phyloP scores from a whole-genome alignment of 2,888 invertebrate genomes.

The Sesia bembeciformis region DNA sequence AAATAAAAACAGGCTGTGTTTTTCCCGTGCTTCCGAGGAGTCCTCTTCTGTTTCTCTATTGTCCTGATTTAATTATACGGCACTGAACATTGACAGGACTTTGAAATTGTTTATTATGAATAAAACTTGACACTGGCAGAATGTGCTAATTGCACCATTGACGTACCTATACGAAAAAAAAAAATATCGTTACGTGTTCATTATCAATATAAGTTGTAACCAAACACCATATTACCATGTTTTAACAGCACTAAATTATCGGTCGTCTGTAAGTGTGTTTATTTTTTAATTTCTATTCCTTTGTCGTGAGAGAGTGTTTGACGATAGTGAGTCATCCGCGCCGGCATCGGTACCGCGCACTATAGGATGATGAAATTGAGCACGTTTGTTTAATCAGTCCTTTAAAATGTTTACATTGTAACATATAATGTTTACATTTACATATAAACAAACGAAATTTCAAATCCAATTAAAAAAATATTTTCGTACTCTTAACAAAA shows the following conservation, averaged over 20 bases:
- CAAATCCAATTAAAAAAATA: too few species aligned
- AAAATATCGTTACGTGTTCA: too few species aligned
- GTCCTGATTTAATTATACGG: too few species aligned
- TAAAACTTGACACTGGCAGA: too few species aligned
- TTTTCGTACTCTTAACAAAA: too few species aligned
- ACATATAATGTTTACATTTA: not conserved
- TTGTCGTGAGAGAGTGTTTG: conserved; percentile 66
- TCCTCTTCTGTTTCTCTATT: too few species aligned
- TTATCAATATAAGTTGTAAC: not conserved
- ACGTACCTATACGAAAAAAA: too few species aligned
- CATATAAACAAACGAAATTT: not conserved
- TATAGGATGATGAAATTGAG: not conserved
- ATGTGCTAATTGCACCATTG: too few species aligned
- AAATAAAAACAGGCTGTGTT: too few species aligned
- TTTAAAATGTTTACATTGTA: not conserved
- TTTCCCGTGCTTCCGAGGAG: too few species aligned
- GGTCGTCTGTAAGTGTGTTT: conserved; percentile 30
- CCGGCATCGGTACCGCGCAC: conserved; percentile 19
- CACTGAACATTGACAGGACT: too few species aligned
- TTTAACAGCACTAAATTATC: conserved; percentile 27
- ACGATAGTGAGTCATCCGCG: conserved; percentile 65
- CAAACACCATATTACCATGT: not conserved
- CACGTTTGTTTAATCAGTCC: not conserved
- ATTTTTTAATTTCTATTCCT: conserved; percentile 50
- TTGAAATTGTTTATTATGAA: too few species aligned